phyloP scores from a whole-genome alignment of 1,140 invertebrate genomes.

The Neodiprion lecontei region DNA sequence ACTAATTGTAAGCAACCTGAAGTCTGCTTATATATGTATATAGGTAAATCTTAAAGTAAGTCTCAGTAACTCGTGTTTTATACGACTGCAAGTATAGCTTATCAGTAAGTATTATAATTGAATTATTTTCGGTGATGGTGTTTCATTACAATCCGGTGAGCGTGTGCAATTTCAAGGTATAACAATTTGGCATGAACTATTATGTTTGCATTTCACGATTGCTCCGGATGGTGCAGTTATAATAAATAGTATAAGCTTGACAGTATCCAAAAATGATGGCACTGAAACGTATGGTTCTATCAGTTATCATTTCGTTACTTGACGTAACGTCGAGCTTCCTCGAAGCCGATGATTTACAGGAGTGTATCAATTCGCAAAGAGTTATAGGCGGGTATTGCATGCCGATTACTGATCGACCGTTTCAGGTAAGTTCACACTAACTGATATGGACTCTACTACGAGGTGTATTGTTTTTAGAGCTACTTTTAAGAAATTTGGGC shows the following conservation, averaged over 20 bases:
- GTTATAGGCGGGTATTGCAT: neutral
- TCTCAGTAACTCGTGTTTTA: no score
- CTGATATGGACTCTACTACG: neutral
- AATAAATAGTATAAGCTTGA: neutral
- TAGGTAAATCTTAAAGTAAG: no score
- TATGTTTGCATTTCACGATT: neutral
- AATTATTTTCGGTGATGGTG: neutral
- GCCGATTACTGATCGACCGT: neutral
- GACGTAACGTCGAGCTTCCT: neutral
- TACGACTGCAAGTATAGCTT: no score
- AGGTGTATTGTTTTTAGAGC: neutral
- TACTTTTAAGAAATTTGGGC: no score
- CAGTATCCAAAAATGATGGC: neutral
- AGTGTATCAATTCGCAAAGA: neutral
- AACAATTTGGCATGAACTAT: no score
- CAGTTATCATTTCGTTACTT: neutral
- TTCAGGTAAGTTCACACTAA: neutral
- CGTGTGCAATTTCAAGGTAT: no score
- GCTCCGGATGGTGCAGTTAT: no score
- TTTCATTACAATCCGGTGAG: neutral
- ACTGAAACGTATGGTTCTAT: neutral
- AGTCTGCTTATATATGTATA: no score
- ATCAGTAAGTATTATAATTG: no score
- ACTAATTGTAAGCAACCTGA: no score
- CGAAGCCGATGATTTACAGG: neutral